phyloP scores from a whole-genome alignment of 2,797 vertebrate genomes.

The Takifugu rubripes region DNA sequence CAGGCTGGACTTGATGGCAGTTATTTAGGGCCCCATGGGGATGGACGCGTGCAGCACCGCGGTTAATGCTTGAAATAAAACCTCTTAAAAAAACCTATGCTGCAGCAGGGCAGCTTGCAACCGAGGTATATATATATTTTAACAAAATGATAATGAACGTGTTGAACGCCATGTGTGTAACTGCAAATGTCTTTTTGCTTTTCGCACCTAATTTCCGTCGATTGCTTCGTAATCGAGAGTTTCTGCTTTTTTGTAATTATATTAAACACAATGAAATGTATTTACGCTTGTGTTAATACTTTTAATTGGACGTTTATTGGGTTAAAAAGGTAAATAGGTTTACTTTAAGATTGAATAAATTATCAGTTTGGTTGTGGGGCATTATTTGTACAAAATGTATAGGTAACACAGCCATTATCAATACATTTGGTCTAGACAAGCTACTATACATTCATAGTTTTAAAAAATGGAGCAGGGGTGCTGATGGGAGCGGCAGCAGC shows the following conservation, averaged over 20 bases:
- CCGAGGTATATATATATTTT: slow-evolving; percentile 7
- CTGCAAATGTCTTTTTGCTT: not conserved
- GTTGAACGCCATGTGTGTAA: not conserved
- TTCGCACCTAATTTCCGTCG: too few species aligned
- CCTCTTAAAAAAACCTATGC: not conserved
- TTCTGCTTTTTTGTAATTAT: too few species aligned
- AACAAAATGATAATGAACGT: not conserved
- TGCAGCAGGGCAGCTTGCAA: slow-evolving; percentile 35
- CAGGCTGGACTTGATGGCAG: slow-evolving; percentile 59
- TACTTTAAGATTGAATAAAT: too few species aligned
- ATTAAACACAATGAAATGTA: too few species aligned
- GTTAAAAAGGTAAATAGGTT: too few species aligned
- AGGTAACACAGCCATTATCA: too few species aligned
- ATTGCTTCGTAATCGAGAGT: too few species aligned
- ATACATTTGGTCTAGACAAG: too few species aligned
- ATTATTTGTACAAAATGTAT: too few species aligned
- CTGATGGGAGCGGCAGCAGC: slow-evolving; percentile 1
- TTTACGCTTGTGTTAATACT: too few species aligned
- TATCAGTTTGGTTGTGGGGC: too few species aligned
- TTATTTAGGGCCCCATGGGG: slow-evolving; percentile 67
- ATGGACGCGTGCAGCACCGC: slow-evolving; percentile 59
- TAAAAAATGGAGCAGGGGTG: not conserved
- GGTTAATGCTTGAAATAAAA: slow-evolving; percentile 28
- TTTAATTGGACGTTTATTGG: too few species aligned
- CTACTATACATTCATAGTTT: not conserved